phyloP scores from a whole-genome alignment of 2,113 vertebrate species.

The Atrichornis clamosus region DNA sequence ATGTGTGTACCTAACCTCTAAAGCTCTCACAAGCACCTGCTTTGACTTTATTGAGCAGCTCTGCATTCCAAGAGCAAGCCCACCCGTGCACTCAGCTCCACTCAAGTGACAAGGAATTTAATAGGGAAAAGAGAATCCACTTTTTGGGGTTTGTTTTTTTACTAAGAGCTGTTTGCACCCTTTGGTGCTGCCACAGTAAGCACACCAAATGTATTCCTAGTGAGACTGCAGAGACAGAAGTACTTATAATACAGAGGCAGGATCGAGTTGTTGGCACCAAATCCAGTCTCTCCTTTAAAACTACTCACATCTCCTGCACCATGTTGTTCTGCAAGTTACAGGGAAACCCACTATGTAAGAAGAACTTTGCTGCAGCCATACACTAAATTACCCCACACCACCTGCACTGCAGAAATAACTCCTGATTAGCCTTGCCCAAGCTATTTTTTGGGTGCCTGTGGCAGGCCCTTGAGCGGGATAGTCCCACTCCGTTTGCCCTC shows the following conservation, averaged over 20 bases:
- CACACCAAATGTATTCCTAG: background rate
- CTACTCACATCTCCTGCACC: fast-evolving
- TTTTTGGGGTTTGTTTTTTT: background rate
- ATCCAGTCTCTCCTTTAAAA: background rate
- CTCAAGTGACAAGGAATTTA: background rate
- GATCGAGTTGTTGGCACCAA: background rate
- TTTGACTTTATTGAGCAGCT: background rate
- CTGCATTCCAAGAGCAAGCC: fast-evolving
- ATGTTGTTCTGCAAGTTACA: background rate
- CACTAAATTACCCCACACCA: background rate
- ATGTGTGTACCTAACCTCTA: fast-evolving
- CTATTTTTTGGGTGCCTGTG: background rate
- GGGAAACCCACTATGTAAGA: background rate
- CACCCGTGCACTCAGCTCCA: fast-evolving
- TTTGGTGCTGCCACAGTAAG: background rate
- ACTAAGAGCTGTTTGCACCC: background rate
- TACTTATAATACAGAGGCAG: background rate
- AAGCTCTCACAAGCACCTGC: background rate
- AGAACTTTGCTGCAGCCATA: background rate
- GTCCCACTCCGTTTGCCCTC: background rate
- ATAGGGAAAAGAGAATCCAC: background rate
- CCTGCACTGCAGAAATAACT: background rate
- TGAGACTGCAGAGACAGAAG: fast-evolving
- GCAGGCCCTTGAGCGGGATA: background rate
- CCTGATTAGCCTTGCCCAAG: background rate